Base-by-base conservation (phyloP, 2,797 vertebrate species). In the Hirundo rustica region DNA sequence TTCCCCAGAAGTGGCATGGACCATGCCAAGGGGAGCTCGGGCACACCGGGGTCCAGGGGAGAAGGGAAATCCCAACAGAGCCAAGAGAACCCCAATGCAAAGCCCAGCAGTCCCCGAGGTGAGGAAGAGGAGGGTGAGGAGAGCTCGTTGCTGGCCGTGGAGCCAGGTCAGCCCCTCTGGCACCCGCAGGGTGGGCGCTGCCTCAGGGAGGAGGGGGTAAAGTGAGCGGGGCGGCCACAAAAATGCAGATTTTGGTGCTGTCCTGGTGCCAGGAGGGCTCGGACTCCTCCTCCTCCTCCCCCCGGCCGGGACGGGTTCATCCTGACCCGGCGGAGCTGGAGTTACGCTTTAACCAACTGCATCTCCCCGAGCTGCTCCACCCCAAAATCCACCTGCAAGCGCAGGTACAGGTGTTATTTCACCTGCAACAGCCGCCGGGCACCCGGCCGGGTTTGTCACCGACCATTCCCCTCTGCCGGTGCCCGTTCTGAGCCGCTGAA, bases 321-420 rank as follows among this genome's bases (percentile, higher is more conserved):
- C 87, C 84, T 58, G 92, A 88, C 90, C 91, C 19, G 0, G 53
- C 36, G 3, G 61, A 26, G 81, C 82, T 44, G 83, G 27, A 94
- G 94, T 94, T 93, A 95, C 82, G 92, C 91, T 96, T 97, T 95
- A 93, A 95, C 95, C 95, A 95, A 48, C 79, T n/a, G 86, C 16
- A 1, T 80, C 91, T 84, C 85, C 91, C 82, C 34, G 38, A 71
- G 53, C 57, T 32, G 95, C 96, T 95, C 85, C 95, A 93, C 96
- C 96, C 96, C 72, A 44, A 92, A 74, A 94, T 93, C 55, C 93
- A 96, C 94, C 95, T 93, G 89, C 95, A 91, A 12, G 55, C 89
- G n/a, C 89, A 85, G 60, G 36, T 7, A 47, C 89, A 65, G 92
- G 66, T 58, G 78, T 51, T 67, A 29, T 71, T 95, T 77, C 81